A percentile compares a stretch with the other conserved stretches of the same genome.
Evolutionary conservation across 2,888 invertebrate genomes (phyloP).

Genomic region (Tinea pellionella): DNA sequence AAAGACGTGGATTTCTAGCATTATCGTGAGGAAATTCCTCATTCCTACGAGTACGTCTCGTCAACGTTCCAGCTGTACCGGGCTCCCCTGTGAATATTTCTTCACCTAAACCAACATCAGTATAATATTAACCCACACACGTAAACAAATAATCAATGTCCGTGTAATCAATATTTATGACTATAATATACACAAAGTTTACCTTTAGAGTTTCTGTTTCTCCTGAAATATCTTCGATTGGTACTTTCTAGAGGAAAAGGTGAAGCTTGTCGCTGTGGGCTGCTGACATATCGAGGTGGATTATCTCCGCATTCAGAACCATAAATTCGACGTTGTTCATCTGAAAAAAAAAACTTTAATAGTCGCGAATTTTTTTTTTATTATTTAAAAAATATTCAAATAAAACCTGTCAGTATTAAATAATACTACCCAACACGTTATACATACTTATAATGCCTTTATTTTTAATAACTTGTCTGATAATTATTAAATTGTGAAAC

Average conservation of each 20-base stretch:
- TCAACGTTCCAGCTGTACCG: conserved; percentile 35
- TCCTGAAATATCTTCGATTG: conserved; percentile 65
- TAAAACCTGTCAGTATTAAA: too few relatives aligned
- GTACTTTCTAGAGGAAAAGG: conserved; percentile 78
- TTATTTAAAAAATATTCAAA: too few relatives aligned
- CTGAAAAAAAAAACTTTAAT: conserved; percentile 40
- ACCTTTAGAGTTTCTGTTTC: conserved; percentile 61
- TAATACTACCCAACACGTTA: too few relatives aligned
- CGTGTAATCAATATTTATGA: too few relatives aligned
- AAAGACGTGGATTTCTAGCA: conserved; percentile 43
- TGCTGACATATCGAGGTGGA: conserved; percentile 60
- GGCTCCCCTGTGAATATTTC: conserved; percentile 50
- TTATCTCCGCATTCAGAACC: conserved; percentile 78
- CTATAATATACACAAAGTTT: not conserved
- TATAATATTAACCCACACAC: not conserved
- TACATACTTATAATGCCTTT: too few relatives aligned
- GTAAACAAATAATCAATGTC: not conserved
- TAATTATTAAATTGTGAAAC: too few relatives aligned
- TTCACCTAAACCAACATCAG: conserved; percentile 36
- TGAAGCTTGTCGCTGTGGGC: conserved; percentile 75
- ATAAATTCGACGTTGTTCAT: conserved; percentile 76
- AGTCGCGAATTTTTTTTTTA: too few relatives aligned
- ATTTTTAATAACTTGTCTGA: too few relatives aligned
- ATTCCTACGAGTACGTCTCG: conserved; percentile 40
- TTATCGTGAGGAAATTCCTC: conserved; percentile 55